Base-by-base conservation (phyloP, 2,797 vertebrate genomes). In the Thripadectes ignobilis region DNA sequence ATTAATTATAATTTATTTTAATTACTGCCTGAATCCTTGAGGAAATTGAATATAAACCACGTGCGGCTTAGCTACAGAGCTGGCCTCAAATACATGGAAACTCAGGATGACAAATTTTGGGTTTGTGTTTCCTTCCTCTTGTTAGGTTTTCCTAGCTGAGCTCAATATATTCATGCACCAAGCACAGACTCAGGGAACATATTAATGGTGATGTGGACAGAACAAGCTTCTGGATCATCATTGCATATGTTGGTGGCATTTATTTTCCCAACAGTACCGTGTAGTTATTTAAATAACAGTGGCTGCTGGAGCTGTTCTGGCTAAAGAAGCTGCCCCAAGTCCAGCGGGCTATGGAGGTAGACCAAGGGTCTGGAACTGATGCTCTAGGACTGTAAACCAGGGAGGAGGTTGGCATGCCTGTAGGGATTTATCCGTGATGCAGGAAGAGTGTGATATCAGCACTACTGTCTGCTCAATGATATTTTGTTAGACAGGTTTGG, bases 1-100 rank as follows among this genome's bases (percentile, higher is more conserved):
- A 73, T 95, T 91, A 96, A 86, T 89, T 91, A 88, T 83, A 87
- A 89, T 94, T 96, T 94, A 85, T 95, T 96, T 92, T 97, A 96
- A 96, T 95, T 92, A 87, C 77, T 66, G 51, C 32, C 80, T 85
- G 69, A 92, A 89, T 88, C 92, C 55, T 68, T 49, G 20, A 43
- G 54, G 84, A 92, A 97, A 96, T 94, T 78, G 95, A 87, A 68
- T 62, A 36, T 52, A 69, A 89, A 48, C 29, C 39, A 72, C 0
- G 0, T 76, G 75, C 14, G 43, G 24, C 54, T 59, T 84, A 83
- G 57, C 76, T 91, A 55, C 34, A 82, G 61, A 83, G 20, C 55
- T 94, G 82, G 21, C 39, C 51, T 95, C 11, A 81, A 88, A 78
- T 68, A 74, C 38, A 38, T 8, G 65, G 76, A 92, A 77, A 68